Evolutionary conservation across 2,113 vertebrate species (phyloP).

Genomic region (Peromyscus californicus): DNA sequence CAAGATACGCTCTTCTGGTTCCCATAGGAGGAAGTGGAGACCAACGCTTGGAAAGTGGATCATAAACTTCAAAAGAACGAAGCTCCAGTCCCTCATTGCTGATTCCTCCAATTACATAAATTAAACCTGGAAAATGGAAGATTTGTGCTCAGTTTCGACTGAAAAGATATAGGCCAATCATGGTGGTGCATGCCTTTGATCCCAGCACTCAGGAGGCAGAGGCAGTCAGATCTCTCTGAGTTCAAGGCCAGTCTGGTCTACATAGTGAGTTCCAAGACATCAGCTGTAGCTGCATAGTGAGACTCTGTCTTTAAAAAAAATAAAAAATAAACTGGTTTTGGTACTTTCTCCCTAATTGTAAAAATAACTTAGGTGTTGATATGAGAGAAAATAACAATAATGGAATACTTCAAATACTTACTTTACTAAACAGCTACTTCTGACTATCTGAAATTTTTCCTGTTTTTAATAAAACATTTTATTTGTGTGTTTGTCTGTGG

Average conservation of each 20-base stretch:
- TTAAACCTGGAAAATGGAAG: constrained; percentile 90
- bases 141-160: constrained; percentile 62
- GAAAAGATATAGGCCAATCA: constrained; percentile 8
- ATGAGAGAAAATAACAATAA: constrained; percentile 39
- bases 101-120: constrained; percentile 97
- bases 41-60: constrained; percentile 96
- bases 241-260: background rate
- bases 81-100: constrained; percentile 95
- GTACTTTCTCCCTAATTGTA: background rate
- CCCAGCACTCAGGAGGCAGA: background rate
- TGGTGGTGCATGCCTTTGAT: background rate
- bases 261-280: background rate
- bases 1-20: constrained; percentile 95
- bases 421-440: constrained; percentile 54
- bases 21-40: constrained; percentile 94
- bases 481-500: background rate
- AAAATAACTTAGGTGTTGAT: constrained; percentile 19
- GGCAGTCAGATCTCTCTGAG: background rate
- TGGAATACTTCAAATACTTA: background rate
- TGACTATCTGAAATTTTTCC: constrained; percentile 43
- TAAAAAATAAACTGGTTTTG: background rate
- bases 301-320: background rate
- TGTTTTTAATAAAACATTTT: background rate
- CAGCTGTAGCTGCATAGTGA: background rate
- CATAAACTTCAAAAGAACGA: constrained; percentile 94